Base-by-base conservation (phyloP, 1,140 invertebrate genomes). In the Lordiphosa collinella region DNA sequence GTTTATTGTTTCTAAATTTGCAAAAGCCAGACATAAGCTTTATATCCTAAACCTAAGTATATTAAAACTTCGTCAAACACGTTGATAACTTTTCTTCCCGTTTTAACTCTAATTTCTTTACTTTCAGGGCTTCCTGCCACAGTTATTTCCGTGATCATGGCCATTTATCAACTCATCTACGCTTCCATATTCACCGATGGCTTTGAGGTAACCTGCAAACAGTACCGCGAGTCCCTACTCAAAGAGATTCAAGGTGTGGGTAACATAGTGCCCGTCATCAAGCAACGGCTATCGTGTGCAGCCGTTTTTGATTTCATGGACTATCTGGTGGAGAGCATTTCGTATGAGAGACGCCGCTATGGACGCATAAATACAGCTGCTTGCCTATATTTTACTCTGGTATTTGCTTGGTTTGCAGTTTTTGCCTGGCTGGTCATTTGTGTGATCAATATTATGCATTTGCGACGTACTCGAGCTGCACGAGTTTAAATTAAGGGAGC, bases 221-320 rank as follows among this genome's bases (percentile, higher is more conserved):
- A 94, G 60, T 94, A 93, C 59, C 90, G 91, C 40, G 91, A 90
- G 57, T 90, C 91, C 48, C 68, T 94, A 49, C 90, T 93, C 1
- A 90, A 90, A 91, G 89, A 91, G 59, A 75, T 92, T 1, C 89
- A 90, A 56, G 91, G 91, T 0, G 89, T 90, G 34, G 92, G 92
- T 13, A 90, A 92, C 35, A 90, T 92, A 57, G 92, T 91, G 2
- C 90, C 90, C 1, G 91, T 91, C 10, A 92, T 95, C 55, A 91
- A 92, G 62, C 91, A 91, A 8, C 91, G 93, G 2, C 74, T 95
- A 0, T 88, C 90, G 1, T 95, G 94, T 73, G 90, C 91, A 29
- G 91, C 93, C 0, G 91, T 94, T 37, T 92, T 92, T 36, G 94
- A 95, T 88, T 94, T 93, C 67, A 93, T 95, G 92, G 94, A 95